Base-by-base conservation (phyloP, 2,797 vertebrate genomes). In the Leptodactylus fallax region DNA sequence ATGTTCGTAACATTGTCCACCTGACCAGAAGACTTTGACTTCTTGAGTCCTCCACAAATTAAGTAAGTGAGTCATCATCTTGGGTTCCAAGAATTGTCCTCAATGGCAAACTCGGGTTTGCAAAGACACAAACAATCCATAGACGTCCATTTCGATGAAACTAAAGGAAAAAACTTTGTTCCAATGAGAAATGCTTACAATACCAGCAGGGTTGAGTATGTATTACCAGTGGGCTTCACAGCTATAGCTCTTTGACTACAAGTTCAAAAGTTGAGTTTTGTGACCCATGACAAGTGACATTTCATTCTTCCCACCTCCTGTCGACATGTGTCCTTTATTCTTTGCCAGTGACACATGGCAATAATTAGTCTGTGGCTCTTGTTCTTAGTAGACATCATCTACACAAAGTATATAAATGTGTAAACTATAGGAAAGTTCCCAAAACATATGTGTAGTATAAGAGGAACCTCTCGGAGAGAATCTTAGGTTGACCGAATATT, bases 251-350 rank as follows among this genome's bases (percentile, higher is more conserved):
- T 23, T 12, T 23, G 55, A 47, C 27, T 74, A 49, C 51, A 25
- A 78, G 72, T 85, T 85, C 56, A 77, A 78, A 85, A 78, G 83
- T 63, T 85, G 7, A 77, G 27, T 23, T 76, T 13, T 76, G 19
- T 85, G 11, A 85, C 77, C 55, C 74, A 9, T 25, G 14, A 4
- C 51, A 76, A 76, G 55, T 45, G 17, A 49, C 63, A 69, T 74
- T 74, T 60, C 60, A 12, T 14, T 76, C 51, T 71, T 16, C 17
- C 67, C 21, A 19, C 77, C 69, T 25, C 13, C 27, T 81, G 71
- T 60, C 63, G 55, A 51, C 85, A 79, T 49, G 51, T 25, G 21
- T 27, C 45, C 79, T 63, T 81, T 61, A 61, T 51, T 81, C 67
- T 81, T 27, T 47, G 19, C 36, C 27, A 51, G 36, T 47, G 17